Evolutionary conservation across 2,888 invertebrate species (phyloP).

Genomic region (Drosophila bunnanda): DNA sequence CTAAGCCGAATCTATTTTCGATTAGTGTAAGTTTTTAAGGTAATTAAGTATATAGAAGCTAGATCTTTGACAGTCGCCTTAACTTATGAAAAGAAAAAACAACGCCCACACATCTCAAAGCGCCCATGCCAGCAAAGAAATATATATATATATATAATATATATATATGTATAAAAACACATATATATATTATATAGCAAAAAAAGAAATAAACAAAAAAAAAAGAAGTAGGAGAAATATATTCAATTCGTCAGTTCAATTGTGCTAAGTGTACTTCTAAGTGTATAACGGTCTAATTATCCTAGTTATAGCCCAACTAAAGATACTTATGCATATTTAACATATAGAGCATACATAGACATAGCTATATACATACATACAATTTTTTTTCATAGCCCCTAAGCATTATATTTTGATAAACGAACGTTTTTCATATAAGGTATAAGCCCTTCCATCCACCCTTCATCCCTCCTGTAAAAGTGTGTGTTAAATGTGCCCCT

Average conservation of each 20-base stretch:
- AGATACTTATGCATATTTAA: conserved; percentile 36
- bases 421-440: conserved; percentile 35
- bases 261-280: conserved; percentile 76
- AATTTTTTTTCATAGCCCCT: conserved; percentile 50
- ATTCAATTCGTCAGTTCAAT: conserved; percentile 61
- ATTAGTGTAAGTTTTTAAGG: conserved; percentile 15
- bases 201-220: neutral
- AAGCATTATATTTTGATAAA: conserved; percentile 60
- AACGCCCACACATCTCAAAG: conserved; percentile 64
- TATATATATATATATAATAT: neutral
- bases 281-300: conserved; percentile 65
- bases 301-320: conserved; percentile 49
- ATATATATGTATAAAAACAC: no score
- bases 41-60: conserved; percentile 39
- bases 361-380: conserved; percentile 35
- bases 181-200: neutral
- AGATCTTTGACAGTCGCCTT: conserved; percentile 69
- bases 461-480: neutral
- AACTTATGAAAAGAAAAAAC: conserved; percentile 61
- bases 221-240: conserved; percentile 32
- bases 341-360: conserved; percentile 28
- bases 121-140: conserved; percentile 2
- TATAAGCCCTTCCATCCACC: neutral
- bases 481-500: neutral
- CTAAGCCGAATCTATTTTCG: neutral